Percentiles rank a stretch among this genome's conserved stretches.
These are phyloP conservation scores for Lasaia peninsularis DNA, from an alignment of 1,140 invertebrate genomes.

Conservation along the genomic window DNA sequence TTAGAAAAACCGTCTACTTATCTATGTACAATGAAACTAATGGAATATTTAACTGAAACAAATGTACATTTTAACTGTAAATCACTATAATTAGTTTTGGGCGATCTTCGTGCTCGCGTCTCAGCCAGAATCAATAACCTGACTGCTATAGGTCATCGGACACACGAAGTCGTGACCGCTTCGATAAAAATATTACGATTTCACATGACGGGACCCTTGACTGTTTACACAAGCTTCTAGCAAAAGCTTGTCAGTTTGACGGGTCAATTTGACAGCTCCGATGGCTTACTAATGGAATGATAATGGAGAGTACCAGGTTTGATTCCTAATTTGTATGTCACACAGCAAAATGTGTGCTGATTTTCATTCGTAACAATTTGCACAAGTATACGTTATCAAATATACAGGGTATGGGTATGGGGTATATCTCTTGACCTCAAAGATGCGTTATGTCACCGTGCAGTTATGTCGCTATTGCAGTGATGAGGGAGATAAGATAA, in stretches of 20 bases:
- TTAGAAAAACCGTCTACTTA: too few relatives aligned
- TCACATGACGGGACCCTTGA: conserved; percentile 15
- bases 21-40: neutral
- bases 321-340: neutral
- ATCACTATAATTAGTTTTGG: conserved; percentile 8
- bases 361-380: too few relatives aligned
- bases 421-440: too few relatives aligned
- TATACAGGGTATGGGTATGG: too few relatives aligned
- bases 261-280: conserved; percentile 6
- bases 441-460: too few relatives aligned
- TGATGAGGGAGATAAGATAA: too few relatives aligned
- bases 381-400: too few relatives aligned
- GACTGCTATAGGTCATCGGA: conserved; percentile 20
- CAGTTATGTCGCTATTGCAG: too few relatives aligned
- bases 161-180: conserved; percentile 24
- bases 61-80: neutral
- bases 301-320: neutral
- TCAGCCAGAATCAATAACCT: conserved; percentile 11
- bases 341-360: too few relatives aligned
- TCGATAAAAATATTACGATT: conserved; percentile 18
- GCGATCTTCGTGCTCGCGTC: neutral
- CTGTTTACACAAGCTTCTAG: conserved; percentile 14
- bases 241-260: conserved; percentile 6
- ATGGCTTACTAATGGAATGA: neutral
- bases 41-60: neutral